Evolutionary conservation across 2,888 invertebrate genomes (phyloP).

Genomic region (Portevinia maculata): DNA sequence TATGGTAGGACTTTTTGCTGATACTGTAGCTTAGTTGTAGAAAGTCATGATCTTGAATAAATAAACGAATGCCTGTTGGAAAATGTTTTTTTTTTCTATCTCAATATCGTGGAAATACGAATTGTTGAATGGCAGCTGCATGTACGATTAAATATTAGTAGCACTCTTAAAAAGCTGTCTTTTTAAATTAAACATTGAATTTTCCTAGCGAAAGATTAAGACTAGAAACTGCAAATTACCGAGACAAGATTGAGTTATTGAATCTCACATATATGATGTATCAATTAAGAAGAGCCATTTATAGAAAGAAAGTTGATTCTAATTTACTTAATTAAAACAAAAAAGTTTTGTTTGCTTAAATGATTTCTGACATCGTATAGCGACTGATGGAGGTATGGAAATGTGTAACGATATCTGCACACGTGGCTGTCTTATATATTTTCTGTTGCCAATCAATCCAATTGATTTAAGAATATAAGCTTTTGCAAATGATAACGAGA

Average conservation of each 20-base stretch:
- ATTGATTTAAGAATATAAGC: conserved; percentile 13
- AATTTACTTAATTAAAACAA: conserved; percentile 58
- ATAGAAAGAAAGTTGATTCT: conserved; percentile 42
- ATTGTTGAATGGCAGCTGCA: conserved; percentile 62
- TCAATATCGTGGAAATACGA: conserved; percentile 70
- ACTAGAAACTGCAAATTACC: conserved; percentile 46
- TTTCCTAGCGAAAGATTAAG: conserved; percentile 19
- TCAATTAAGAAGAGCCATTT: conserved; percentile 52
- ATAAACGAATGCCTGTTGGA: conserved; percentile 67
- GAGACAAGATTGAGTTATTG: conserved; percentile 67
- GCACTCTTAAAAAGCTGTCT: conserved; percentile 16
- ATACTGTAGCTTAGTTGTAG: conserved; percentile 25
- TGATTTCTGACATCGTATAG: conserved; percentile 7
- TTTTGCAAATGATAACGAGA: neutral
- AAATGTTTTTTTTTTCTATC: conserved; percentile 31
- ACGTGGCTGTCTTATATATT: neutral
- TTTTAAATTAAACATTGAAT: conserved; percentile 30
- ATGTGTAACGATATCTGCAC: too few relatives aligned
- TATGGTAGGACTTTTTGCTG: conserved; percentile 14
- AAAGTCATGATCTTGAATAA: conserved; percentile 67
- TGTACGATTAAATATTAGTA: conserved; percentile 35
- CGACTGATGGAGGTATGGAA: too few relatives aligned
- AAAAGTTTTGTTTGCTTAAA: conserved; percentile 4
- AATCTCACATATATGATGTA: conserved; percentile 58
- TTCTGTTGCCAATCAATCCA: conserved; percentile 40